Conservation (phyloP, 2,797 vertebrate species). For the Loriculus beryllinus region DNA sequence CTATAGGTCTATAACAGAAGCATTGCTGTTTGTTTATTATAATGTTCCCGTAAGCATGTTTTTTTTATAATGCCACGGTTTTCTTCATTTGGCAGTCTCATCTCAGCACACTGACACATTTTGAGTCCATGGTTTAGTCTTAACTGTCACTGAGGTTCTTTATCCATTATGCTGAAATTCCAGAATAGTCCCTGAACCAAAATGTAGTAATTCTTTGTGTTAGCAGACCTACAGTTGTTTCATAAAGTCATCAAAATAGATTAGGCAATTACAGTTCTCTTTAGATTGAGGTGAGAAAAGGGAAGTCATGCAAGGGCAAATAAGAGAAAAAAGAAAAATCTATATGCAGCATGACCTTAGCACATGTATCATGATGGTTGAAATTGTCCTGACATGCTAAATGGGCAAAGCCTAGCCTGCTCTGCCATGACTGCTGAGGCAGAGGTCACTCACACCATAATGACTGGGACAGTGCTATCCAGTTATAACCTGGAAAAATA, state of each 20-base stretch:
- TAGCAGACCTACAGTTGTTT: not conserved
- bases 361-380: not conserved
- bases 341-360: not conserved
- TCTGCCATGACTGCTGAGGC: not conserved
- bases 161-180: not conserved
- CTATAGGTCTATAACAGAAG: not conserved
- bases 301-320: not conserved
- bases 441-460: not conserved
- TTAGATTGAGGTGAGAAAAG: not conserved
- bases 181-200: not conserved
- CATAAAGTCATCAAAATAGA: not conserved
- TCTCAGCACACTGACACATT: not conserved
- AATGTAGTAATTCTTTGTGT: not conserved
- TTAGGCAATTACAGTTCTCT: not conserved
- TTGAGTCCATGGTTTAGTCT: not conserved
- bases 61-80: not conserved
- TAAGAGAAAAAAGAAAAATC: not conserved
- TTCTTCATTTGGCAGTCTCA: not conserved
- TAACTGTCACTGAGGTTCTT: not conserved
- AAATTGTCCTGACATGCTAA: slow-evolving; percentile 5
- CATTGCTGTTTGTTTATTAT: not conserved
- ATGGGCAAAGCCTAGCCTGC: not conserved
- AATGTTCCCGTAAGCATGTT: not conserved
- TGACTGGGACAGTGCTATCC: not conserved
- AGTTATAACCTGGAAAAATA: not conserved